Percentiles rank a stretch among this genome's conserved stretches.
Evolutionary conservation across 2,113 vertebrate genomes (phyloP).

Genomic region (Aix galericulata): DNA sequence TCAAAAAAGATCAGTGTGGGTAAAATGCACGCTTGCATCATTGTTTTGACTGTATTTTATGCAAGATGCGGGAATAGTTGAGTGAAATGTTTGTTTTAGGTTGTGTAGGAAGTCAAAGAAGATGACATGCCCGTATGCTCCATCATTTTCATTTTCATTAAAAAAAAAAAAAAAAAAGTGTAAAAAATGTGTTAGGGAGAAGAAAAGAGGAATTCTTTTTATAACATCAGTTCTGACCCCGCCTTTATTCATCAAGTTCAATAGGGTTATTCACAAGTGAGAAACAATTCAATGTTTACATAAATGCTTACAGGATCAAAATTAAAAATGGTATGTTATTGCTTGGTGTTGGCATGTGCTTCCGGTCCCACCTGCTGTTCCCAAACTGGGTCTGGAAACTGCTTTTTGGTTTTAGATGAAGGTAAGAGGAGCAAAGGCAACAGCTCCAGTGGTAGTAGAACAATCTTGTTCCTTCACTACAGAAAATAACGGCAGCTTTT

Average conservation of each 20-base stretch:
- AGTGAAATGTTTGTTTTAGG: not conserved
- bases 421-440: not conserved
- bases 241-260: not conserved
- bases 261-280: not conserved
- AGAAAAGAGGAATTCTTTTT: not conserved
- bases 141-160: not conserved
- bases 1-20: not conserved
- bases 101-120: not conserved
- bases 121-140: not conserved
- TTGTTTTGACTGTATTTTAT: not conserved
- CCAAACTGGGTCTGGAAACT: not conserved
- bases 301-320: not conserved
- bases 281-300: not conserved
- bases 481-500: not conserved
- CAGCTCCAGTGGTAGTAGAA: not conserved
- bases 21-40: not conserved
- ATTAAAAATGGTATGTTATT: not conserved
- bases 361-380: not conserved
- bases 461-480: not conserved
- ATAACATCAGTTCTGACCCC: not conserved
- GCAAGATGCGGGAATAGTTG: not conserved
- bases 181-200: not conserved
- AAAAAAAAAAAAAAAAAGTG: not conserved
- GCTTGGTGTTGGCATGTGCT: not conserved
- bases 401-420: fast-evolving